A percentile compares a stretch with the other conserved stretches of the same genome.
Evolutionary conservation across 2,888 invertebrate genomes (phyloP).

Genomic region (Lagria hirta): DNA sequence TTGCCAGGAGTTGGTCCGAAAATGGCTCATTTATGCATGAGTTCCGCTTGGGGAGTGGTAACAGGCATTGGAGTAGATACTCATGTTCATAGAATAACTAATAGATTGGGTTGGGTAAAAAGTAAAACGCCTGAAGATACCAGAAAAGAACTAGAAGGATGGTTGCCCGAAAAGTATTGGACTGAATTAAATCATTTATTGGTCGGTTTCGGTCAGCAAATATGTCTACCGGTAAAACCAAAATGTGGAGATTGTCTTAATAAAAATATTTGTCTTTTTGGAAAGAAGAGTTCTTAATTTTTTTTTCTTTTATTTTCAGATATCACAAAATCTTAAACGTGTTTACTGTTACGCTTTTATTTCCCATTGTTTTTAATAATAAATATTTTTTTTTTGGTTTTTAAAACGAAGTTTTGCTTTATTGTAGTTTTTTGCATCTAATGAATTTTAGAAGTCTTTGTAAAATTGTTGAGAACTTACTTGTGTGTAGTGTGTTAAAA

Average conservation of each 20-base stretch:
- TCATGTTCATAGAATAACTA: conserved; percentile 94
- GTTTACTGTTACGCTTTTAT: too few relatives aligned
- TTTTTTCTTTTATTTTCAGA: too few relatives aligned
- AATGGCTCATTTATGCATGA: conserved; percentile 98
- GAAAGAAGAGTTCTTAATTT: too few relatives aligned
- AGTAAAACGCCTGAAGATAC: conserved; percentile 89
- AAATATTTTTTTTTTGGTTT: too few relatives aligned
- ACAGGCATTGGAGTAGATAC: conserved; percentile 97
- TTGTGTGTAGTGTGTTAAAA: too few relatives aligned
- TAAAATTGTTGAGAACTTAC: too few relatives aligned
- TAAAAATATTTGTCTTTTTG: conserved; percentile 75
- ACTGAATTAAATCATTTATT: conserved; percentile 84
- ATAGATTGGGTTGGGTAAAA: conserved; percentile 85
- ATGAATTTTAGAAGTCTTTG: too few relatives aligned
- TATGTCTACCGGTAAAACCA: conserved; percentile 81
- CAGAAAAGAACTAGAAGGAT: conserved; percentile 75
- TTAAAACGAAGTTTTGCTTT: too few relatives aligned
- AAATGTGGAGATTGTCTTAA: conserved; percentile 86
- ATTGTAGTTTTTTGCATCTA: too few relatives aligned
- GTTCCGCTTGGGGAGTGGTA: conserved; percentile 84
- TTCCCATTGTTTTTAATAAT: too few relatives aligned
- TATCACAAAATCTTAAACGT: too few relatives aligned
- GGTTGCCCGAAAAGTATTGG: conserved; percentile 87
- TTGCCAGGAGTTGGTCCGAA: conserved; percentile 97
- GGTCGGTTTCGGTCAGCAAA: conserved; percentile 97